Base-by-base conservation (phyloP, 2,113 vertebrate species). In the Zeus faber region DNA sequence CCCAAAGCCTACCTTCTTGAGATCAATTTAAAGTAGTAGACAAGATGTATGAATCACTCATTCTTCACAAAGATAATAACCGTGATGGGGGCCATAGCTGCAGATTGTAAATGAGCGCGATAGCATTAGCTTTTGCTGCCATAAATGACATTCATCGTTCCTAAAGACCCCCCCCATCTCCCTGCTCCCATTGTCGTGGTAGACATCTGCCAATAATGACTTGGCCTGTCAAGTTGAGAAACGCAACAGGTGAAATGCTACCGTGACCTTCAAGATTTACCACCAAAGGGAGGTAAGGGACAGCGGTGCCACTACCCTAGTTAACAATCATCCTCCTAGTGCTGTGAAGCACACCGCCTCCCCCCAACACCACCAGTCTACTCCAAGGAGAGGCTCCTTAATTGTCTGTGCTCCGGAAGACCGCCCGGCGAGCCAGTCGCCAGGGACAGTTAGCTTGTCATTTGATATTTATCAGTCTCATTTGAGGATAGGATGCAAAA, bases 181-280 rank as follows among this genome's bases (percentile, higher is more conserved):
- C 4, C 11, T 25, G 4, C 29, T 31, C 47, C 29, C 8, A 41
- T 49, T 49, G 48, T 44, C 57, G 54, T 31, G 6, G 47, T 44
- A 74, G 70, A 68, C 48, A 81, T 63, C 63, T 26, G 16, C 41
- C 18, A 4, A 55, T 49, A 56, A 44, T 68, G 58, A 44, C 27
- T 26, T 48, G 65, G 70, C 62, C 49, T 74, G 63, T 72, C 55
- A 39, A n/a, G n/a, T n/a, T 20, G 49, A 50, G 44, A 67, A 57
- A 63, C 16, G 23, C 58, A 40, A 20, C 31, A 27, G n/a, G 61
- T 58, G 41, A 81, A 81, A 65, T 58, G 55, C 48, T 65, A 51
- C 44, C 2, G 10, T 82, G 80, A 88, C 82, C 84, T 85, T 82
- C 70, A 80, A 69, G 65, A 72, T 59, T 69, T 62, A 67, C 22